Conservation (phyloP, 1,140 invertebrate genomes). For the Calosoma granatense region DNA sequence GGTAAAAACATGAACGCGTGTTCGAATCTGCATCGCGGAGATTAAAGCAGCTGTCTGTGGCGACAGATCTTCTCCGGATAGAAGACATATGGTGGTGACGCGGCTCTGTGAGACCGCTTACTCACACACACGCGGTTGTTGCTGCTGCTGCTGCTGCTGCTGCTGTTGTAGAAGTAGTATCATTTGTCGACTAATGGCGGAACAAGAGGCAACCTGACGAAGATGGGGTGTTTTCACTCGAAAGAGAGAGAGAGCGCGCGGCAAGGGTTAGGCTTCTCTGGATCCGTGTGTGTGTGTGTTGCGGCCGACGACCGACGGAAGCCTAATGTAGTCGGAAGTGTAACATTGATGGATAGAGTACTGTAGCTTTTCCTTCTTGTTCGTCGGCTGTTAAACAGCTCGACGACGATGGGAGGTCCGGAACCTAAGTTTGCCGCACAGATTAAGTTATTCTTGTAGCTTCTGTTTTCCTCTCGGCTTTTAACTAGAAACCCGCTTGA, state of each 20-base stretch:
- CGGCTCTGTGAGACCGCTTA: too few relatives aligned
- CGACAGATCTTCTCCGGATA: too few relatives aligned
- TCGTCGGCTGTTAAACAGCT: background rate
- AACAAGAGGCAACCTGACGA: background rate
- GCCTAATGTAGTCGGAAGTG: slow-evolving; percentile 3
- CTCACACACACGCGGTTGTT: too few relatives aligned
- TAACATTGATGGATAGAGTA: slow-evolving; percentile 9
- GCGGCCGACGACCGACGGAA: background rate
- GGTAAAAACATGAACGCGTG: too few relatives aligned
- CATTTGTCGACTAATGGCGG: background rate
- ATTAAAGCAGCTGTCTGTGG: too few relatives aligned
- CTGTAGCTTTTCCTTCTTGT: background rate
- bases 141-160: too few relatives aligned
- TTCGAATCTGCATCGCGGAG: too few relatives aligned
- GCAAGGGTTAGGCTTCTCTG: too few relatives aligned
- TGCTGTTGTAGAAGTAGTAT: background rate
- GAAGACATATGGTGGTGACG: too few relatives aligned
- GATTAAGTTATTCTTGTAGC: slow-evolving; percentile 9
- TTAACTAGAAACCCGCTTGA: background rate
- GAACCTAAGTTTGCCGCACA: background rate
- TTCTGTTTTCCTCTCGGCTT: slow-evolving; percentile 1
- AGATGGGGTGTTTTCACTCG: background rate
- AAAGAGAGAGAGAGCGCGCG: too few relatives aligned
- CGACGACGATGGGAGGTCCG: background rate
- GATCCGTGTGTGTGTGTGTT: background rate